Base-by-base conservation (phyloP, 2,113 vertebrate genomes). In the Drymodes brunneopygia region DNA sequence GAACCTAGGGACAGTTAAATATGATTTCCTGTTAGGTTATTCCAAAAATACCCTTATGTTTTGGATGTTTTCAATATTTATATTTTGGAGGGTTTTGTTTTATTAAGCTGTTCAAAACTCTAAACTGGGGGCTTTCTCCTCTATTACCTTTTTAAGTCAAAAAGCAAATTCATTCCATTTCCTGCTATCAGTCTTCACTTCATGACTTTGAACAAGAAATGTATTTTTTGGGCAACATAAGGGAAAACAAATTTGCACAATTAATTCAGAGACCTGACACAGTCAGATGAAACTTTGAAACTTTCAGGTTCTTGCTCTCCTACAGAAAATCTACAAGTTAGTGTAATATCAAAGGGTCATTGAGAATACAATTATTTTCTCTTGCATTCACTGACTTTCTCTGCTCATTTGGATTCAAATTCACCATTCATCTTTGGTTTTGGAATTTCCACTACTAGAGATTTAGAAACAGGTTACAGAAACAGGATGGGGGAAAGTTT, bases 51-150 rank as follows among this genome's bases (percentile, higher is more conserved):
- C 10, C 15, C 44, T 67, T 40, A 36, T 35, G 25, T 66, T 94
- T 67, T 72, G 21, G 16, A 71, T 7, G 24, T 2, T 35, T 77
- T 62, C 65, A 45, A 11, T 69, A 51, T 31, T 74, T 61, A 25
- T 53, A 44, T 29, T 53, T 57, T 67, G 22, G 12, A 42, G 6
- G 6, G 1, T 21, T 85, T 64, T 77, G n/a, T 24, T 65, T 38
- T 25, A 53, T 69, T 60, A 28, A 48, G 9, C 15, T 72, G 19
- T 36, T 80, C 33, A 69, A 86, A 95, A 69, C 21, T 28, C 45
- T 18, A 23, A 78, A 81, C 0, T 13, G 7, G 3, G 16, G 1
- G 0, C 1, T 19, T 53, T 74, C 35, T 57, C 14, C 29, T 88
- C 36, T 83, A 8, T 73, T 57, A 72, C 13, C 42, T 29, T 62